phyloP scores from a whole-genome alignment of 2,888 invertebrate genomes.

The Helobdella robusta region DNA sequence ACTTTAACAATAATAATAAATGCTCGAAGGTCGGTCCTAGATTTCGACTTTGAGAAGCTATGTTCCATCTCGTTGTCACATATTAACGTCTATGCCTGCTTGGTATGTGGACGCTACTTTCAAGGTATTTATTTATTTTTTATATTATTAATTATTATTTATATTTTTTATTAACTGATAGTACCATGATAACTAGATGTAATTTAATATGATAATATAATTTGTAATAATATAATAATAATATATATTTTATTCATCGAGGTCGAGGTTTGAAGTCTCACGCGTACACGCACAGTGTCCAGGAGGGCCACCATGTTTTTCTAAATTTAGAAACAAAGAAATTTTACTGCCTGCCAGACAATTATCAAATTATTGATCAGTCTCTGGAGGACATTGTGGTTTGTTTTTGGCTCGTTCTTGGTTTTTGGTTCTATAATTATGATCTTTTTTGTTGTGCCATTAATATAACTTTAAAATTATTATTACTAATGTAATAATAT shows the following conservation, averaged over 20 bases:
- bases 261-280: conserved; percentile 91
- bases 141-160: neutral
- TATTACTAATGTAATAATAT: neutral
- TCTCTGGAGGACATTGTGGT: conserved; percentile 87
- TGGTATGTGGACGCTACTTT: conserved; percentile 98
- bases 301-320: conserved; percentile 93
- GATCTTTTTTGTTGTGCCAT: neutral
- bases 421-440: neutral
- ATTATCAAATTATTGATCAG: conserved; percentile 93
- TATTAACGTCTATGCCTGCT: conserved; percentile 96
- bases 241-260: conserved; percentile 32
- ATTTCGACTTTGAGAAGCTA: conserved; percentile 98
- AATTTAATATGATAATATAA: too few relatives aligned
- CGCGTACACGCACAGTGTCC: conserved; percentile 96
- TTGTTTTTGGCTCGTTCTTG: conserved; percentile 13
- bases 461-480: neutral
- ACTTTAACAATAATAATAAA: conserved; percentile 3
- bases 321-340: conserved; percentile 88
- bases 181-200: too few relatives aligned
- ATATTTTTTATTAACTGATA: neutral
- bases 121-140: conserved; percentile 51
- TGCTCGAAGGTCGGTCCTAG: conserved; percentile 65
- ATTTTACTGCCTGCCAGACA: conserved; percentile 97
- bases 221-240: too few relatives aligned
- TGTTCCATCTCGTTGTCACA: conserved; percentile 94